A percentile compares a stretch with the other conserved stretches of the same genome.
Conservation (phyloP, 2,113 vertebrate genomes). For the Brachionichthys hirsutus region DNA sequence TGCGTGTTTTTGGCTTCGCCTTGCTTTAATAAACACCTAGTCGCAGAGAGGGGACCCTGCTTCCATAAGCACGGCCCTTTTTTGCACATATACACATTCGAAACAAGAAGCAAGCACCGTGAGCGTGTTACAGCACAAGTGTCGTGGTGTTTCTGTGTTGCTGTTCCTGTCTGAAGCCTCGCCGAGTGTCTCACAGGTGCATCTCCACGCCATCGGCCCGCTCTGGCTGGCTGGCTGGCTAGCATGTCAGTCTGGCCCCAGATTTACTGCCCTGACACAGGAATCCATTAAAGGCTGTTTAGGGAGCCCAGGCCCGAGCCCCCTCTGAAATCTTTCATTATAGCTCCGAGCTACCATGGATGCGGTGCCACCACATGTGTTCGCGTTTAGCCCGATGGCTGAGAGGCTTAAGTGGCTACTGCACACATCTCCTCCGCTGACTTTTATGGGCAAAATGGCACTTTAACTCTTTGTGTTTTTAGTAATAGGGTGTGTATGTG, state of each 20-base stretch:
- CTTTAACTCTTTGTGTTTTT: conserved; percentile 73
- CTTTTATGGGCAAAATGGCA: conserved; percentile 74
- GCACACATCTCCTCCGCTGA: conserved; percentile 74
- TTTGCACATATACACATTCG: conserved; percentile 69
- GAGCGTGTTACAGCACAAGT: conserved; percentile 14
- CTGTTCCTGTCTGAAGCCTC: conserved; percentile 7
- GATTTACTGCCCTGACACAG: conserved; percentile 84
- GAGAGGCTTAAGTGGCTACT: conserved; percentile 74
- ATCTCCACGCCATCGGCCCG: conserved; percentile 49
- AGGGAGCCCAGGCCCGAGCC: conserved; percentile 77
- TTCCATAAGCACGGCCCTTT: conserved; percentile 53
- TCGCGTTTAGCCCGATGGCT: conserved; percentile 76
- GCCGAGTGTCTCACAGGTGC: conserved; percentile 78
- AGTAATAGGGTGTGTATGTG: conserved; percentile 43
- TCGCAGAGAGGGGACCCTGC: conserved; percentile 55
- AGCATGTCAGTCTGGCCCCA: conserved; percentile 65
- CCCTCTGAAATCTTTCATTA: conserved; percentile 82
- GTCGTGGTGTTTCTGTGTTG: conserved; percentile 12
- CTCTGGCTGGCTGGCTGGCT: conserved; percentile 66
- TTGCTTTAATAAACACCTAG: conserved; percentile 79
- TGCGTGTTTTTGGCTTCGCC: conserved; percentile 69
- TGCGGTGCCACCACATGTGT: conserved; percentile 78
- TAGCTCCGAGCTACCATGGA: conserved; percentile 76
- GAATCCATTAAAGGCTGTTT: conserved; percentile 86
- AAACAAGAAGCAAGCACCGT: conserved; percentile 61